These are phyloP conservation scores for Nematolebias whitei DNA, from an alignment of 2,113 vertebrate genomes.

Conservation along the genomic window DNA sequence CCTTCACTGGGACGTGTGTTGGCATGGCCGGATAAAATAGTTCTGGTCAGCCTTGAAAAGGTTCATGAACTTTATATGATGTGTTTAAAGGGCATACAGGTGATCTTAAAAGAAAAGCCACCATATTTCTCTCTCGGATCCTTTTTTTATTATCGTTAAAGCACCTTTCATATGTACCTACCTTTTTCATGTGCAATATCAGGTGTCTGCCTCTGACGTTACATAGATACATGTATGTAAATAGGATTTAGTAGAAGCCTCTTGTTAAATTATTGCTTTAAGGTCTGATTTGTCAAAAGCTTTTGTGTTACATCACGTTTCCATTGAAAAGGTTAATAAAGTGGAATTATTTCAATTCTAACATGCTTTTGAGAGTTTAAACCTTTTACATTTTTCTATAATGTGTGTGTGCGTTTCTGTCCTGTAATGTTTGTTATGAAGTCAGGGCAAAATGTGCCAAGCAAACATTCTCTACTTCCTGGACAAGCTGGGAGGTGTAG, in stretches of 20 bases:
- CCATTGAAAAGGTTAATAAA: constrained; percentile 21
- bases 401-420: constrained; percentile 54
- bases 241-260: constrained; percentile 40
- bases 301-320: constrained; percentile 45
- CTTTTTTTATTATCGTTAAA: constrained; percentile 46
- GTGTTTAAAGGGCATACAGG: constrained; percentile 52
- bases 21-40: constrained; percentile 28
- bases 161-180: constrained; percentile 62
- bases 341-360: constrained; percentile 38
- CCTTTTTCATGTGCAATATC: constrained; percentile 74
- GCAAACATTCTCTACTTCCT: constrained; percentile 61
- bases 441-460: constrained; percentile 70
- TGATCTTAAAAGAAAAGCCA: constrained; percentile 28
- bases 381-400: constrained; percentile 47
- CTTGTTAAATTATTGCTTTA: constrained; percentile 65
- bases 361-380: constrained; percentile 46
- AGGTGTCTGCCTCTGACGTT: constrained; percentile 67
- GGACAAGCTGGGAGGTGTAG: constrained; percentile 51
- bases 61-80: constrained; percentile 24
- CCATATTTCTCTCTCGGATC: constrained; percentile 13
- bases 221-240: constrained; percentile 67
- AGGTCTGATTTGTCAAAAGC: constrained; percentile 50
- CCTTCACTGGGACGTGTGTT: constrained; percentile 25
- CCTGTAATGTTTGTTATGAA: constrained; percentile 54
- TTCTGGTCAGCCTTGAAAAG: constrained; percentile 38